Conservation (phyloP, 2,888 invertebrate genomes). For the Sarcophaga subvicina region DNA sequence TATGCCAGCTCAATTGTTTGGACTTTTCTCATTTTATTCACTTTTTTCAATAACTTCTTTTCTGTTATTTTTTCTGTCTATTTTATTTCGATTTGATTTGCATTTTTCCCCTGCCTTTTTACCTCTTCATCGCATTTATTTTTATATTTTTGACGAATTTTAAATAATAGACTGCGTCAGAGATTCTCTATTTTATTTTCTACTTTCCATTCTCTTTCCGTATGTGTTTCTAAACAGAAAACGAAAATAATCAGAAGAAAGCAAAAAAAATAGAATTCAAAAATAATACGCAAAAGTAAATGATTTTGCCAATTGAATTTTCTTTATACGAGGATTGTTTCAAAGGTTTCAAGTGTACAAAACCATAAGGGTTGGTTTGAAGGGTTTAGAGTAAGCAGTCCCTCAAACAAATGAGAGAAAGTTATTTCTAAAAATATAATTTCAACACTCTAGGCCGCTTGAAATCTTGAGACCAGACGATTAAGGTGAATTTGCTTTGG, state of each 20-base stretch:
- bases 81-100: conserved; percentile 8
- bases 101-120: neutral
- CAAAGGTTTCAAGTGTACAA: too few relatives aligned
- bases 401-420: too few relatives aligned
- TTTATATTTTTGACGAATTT: conserved; percentile 17
- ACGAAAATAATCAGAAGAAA: conserved; percentile 5
- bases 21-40: neutral
- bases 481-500: too few relatives aligned
- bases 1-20: neutral
- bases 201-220: conserved; percentile 15
- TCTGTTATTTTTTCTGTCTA: conserved; percentile 11
- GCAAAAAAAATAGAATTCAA: conserved; percentile 19
- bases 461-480: too few relatives aligned
- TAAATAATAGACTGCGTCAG: conserved; percentile 9
- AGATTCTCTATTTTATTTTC: conserved; percentile 4
- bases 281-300: conserved; percentile 62
- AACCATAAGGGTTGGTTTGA: too few relatives aligned
- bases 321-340: too few relatives aligned
- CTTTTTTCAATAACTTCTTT: conserved; percentile 1
- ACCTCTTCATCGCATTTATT: neutral
- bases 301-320: conserved; percentile 15
- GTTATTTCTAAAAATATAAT: too few relatives aligned
- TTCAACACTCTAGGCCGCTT: too few relatives aligned
- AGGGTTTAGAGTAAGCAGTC: too few relatives aligned
- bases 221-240: conserved; percentile 19